Evolutionary conservation across 1,140 invertebrate genomes (phyloP).

Genomic region (Subanguina moxae): DNA sequence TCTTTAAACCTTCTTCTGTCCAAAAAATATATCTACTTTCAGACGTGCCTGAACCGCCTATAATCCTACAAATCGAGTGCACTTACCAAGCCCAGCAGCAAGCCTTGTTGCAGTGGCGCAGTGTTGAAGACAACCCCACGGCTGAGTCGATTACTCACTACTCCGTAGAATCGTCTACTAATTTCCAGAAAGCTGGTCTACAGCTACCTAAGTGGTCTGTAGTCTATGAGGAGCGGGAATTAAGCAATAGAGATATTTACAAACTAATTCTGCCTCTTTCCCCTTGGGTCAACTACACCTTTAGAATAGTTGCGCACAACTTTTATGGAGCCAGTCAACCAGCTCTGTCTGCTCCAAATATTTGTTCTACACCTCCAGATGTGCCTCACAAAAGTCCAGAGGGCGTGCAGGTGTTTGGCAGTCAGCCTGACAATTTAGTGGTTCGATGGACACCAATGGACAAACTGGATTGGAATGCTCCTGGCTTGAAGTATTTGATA

Average conservation of each 20-base stretch:
- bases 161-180: constrained; percentile 87
- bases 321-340: constrained; percentile 83
- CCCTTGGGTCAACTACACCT: constrained; percentile 77
- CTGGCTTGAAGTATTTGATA: constrained; percentile 83
- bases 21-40: too few relatives aligned
- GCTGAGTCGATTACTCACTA: constrained; percentile 85
- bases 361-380: constrained; percentile 43
- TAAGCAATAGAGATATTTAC: constrained; percentile 31
- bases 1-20: too few relatives aligned
- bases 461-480: constrained; percentile 90
- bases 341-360: constrained; percentile 68
- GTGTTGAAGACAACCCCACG: constrained; percentile 75
- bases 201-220: constrained; percentile 44
- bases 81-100: constrained; percentile 60
- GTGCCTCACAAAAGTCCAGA: constrained; percentile 67
- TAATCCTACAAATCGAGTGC: constrained; percentile 69
- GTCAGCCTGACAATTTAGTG: constrained; percentile 78
- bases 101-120: constrained; percentile 75
- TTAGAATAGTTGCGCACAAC: constrained; percentile 85
- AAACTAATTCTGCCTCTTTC: constrained; percentile 51
- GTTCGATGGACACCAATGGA: constrained; percentile 78
- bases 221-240: constrained; percentile 1
- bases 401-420: constrained; percentile 83
- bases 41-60: constrained; percentile 87
- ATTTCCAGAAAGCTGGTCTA: constrained; percentile 83